A percentile compares a stretch with the other conserved stretches of the same genome.
phyloP scores from a whole-genome alignment of 2,113 vertebrate genomes.

The Eurystomus gularis region DNA sequence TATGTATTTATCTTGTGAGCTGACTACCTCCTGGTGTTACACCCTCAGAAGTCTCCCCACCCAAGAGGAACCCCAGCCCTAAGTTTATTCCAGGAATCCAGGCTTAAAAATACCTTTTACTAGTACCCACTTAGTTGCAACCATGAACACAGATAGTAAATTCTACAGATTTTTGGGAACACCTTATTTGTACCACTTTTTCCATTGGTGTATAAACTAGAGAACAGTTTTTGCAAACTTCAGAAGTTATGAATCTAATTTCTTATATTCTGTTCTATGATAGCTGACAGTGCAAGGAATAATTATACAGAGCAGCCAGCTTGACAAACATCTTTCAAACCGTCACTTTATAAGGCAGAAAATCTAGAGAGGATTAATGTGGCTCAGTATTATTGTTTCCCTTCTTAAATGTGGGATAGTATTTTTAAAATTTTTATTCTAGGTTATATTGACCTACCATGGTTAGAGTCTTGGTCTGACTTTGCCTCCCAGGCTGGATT shows the following conservation, averaged over 20 bases:
- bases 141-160: neutral
- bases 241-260: neutral
- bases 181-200: neutral
- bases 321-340: neutral
- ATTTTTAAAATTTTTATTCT: neutral
- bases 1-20: neutral
- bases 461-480: neutral
- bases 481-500: neutral
- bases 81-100: neutral
- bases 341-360: neutral
- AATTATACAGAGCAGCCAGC: neutral
- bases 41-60: neutral
- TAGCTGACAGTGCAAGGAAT: neutral
- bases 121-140: neutral
- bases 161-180: neutral
- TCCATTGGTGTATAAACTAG: neutral
- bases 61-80: rapidly evolving
- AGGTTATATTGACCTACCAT: neutral
- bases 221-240: neutral
- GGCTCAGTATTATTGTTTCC: neutral
- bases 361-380: neutral
- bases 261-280: neutral
- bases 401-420: neutral
- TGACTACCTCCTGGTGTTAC: neutral
- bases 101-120: neutral